These are phyloP conservation scores for Melanocharis versteri DNA, from an alignment of 2,113 vertebrate genomes.

Conservation along the genomic window DNA sequence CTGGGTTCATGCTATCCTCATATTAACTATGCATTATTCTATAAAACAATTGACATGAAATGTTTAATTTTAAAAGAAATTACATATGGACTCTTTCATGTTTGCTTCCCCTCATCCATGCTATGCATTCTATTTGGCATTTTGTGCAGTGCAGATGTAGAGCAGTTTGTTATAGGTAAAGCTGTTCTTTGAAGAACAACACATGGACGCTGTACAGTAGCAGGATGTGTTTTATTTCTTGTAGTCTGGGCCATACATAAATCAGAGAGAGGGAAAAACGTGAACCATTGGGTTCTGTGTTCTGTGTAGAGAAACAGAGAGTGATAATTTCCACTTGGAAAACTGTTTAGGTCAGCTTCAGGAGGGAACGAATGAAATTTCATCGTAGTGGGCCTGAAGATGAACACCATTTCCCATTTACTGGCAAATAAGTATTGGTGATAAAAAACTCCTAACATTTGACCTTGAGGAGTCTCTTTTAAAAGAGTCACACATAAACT, in stretches of 20 bases:
- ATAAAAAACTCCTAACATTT: background rate
- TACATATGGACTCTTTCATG: background rate
- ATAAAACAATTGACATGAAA: background rate
- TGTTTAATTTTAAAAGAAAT: background rate
- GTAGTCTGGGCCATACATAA: background rate
- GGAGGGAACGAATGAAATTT: background rate
- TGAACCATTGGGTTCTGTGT: background rate
- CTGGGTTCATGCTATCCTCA: background rate
- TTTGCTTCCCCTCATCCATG: background rate
- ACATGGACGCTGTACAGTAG: background rate
- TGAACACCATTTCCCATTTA: background rate
- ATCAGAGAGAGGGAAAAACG: background rate
- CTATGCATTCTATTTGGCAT: background rate
- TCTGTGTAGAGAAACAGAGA: background rate
- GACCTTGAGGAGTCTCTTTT: background rate
- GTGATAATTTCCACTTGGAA: background rate
- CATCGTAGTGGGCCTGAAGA: background rate
- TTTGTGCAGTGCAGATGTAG: background rate
- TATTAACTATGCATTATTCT: background rate
- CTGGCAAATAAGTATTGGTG: background rate
- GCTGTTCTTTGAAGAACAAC: background rate
- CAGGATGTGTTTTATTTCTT: background rate
- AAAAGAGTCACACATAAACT: background rate
- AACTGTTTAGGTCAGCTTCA: background rate
- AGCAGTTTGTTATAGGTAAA: background rate